Conservation (phyloP, 2,113 vertebrate species). For the Lepisosteus oculatus region DNA sequence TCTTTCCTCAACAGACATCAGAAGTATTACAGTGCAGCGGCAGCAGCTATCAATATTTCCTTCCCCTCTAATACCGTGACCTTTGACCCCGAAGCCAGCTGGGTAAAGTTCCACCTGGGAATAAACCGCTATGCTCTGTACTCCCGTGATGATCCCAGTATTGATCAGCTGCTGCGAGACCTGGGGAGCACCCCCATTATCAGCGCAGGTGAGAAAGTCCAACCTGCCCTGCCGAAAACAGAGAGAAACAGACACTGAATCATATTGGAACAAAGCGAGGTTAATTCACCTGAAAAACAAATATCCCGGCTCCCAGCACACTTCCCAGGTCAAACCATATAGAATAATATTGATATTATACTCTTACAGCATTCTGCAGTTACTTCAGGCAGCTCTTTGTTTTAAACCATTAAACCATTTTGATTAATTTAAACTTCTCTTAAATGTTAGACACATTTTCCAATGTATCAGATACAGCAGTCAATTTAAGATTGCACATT, state of each 20-base stretch:
- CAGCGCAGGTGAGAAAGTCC: conserved; percentile 67
- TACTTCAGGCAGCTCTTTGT: too few relatives aligned
- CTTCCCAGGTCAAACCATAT: too few relatives aligned
- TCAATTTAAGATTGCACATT: too few relatives aligned
- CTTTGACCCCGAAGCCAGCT: conserved; percentile 71
- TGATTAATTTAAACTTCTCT: too few relatives aligned
- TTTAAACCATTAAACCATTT: too few relatives aligned
- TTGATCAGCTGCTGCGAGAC: conserved; percentile 71
- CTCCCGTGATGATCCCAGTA: conserved; percentile 58
- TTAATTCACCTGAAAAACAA: background rate
- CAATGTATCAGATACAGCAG: too few relatives aligned
- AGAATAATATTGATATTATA: too few relatives aligned
- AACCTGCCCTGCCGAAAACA: background rate
- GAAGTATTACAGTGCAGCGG: conserved; percentile 56
- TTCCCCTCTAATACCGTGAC: conserved; percentile 43
- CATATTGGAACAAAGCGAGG: too few relatives aligned
- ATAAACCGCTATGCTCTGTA: conserved; percentile 83
- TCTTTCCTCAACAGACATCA: conserved; percentile 47
- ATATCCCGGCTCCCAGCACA: conserved; percentile 1
- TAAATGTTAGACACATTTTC: too few relatives aligned
- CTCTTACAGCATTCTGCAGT: too few relatives aligned
- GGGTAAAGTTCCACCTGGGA: conserved; percentile 89
- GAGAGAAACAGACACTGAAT: too few relatives aligned
- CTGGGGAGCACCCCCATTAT: conserved; percentile 64
- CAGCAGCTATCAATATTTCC: conserved; percentile 49